A percentile compares a stretch with the other conserved stretches of the same genome.
Conservation (phyloP, 2,797 vertebrate species). For the Sphaeramia orbicularis region DNA sequence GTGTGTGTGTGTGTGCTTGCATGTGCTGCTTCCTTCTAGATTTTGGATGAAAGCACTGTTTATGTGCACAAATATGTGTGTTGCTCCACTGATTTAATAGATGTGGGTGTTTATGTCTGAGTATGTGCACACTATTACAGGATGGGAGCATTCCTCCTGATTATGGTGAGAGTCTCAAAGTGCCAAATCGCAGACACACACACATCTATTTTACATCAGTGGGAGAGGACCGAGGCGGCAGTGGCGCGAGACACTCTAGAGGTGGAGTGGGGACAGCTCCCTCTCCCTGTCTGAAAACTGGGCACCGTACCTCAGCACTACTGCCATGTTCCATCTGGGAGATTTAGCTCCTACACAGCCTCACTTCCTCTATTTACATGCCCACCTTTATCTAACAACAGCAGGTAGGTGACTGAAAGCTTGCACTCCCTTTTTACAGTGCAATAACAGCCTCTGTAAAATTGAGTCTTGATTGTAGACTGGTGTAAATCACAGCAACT, state of each 20-base stretch:
- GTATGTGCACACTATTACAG: slow-evolving; percentile 40
- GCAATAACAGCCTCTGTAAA: slow-evolving; percentile 74
- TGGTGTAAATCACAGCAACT: slow-evolving; percentile 73
- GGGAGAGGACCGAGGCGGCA: slow-evolving; percentile 53
- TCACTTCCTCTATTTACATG: slow-evolving; percentile 72
- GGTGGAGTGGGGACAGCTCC: slow-evolving; percentile 51
- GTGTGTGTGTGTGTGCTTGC: slow-evolving; percentile 22
- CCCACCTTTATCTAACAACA: slow-evolving; percentile 76
- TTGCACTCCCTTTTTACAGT: slow-evolving; percentile 58
- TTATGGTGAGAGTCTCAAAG: slow-evolving; percentile 66
- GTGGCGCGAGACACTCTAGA: slow-evolving; percentile 56
- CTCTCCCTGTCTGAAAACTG: slow-evolving; percentile 47
- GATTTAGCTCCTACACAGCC: slow-evolving; percentile 57
- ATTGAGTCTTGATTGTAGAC: slow-evolving; percentile 72
- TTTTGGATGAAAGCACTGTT: slow-evolving; percentile 52
- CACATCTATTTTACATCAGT: slow-evolving; percentile 70
- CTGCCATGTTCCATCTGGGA: slow-evolving; percentile 64
- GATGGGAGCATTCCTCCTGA: slow-evolving; percentile 66
- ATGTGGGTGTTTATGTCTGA: slow-evolving; percentile 29
- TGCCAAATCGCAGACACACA: slow-evolving; percentile 63
- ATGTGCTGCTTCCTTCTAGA: slow-evolving; percentile 32
- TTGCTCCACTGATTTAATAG: slow-evolving; percentile 62
- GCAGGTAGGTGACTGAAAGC: slow-evolving; percentile 76
- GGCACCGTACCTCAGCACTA: slow-evolving; percentile 44
- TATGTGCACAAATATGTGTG: slow-evolving; percentile 38